Conservation (phyloP, 1,140 invertebrate species). For the Lordiphosa clarofinis region DNA sequence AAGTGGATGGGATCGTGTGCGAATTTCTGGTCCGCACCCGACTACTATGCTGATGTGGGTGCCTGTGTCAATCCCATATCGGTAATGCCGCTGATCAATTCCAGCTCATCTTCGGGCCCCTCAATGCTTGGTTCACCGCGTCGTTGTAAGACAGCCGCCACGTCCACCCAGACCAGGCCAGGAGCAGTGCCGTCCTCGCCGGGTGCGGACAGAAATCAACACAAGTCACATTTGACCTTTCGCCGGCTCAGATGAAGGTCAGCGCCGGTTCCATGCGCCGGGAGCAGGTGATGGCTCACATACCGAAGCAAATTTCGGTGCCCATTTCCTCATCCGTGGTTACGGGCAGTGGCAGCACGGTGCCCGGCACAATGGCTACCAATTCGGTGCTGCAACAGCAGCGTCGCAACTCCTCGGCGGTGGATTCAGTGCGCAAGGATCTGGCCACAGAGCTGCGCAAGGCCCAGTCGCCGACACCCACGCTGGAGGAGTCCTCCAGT, state of each 20-base stretch:
- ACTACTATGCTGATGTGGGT: constrained; percentile 86
- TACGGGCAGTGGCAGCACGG: constrained; percentile 21
- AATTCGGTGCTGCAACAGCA: constrained; percentile 53
- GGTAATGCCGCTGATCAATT: constrained; percentile 82
- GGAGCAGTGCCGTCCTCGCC: constrained; percentile 53
- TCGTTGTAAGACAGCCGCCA: constrained; percentile 30
- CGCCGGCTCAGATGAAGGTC: constrained; percentile 83
- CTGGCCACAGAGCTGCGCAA: constrained; percentile 59
- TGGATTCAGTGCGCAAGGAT: constrained; percentile 74
- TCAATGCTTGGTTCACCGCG: constrained; percentile 37
- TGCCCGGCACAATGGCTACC: constrained; percentile 60
- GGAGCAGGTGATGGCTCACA: constrained; percentile 80
- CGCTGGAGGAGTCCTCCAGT: constrained; percentile 52
- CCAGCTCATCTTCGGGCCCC: constrained; percentile 28
- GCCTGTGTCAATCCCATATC: constrained; percentile 90
- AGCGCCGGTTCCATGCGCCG: constrained; percentile 67
- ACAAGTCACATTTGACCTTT: constrained; percentile 85
- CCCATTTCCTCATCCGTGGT: constrained; percentile 43
- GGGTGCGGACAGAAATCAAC: constrained; percentile 66
- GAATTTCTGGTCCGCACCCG: constrained; percentile 86
- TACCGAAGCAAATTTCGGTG: constrained; percentile 82
- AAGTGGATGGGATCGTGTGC: constrained; percentile 81
- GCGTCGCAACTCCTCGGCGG: constrained; percentile 54
- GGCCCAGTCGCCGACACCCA: constrained; percentile 33
- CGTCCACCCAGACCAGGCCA: constrained; percentile 23